These are phyloP conservation scores for Steinernema khuongi DNA, from an alignment of 1,140 invertebrate species.

Conservation along the genomic window DNA sequence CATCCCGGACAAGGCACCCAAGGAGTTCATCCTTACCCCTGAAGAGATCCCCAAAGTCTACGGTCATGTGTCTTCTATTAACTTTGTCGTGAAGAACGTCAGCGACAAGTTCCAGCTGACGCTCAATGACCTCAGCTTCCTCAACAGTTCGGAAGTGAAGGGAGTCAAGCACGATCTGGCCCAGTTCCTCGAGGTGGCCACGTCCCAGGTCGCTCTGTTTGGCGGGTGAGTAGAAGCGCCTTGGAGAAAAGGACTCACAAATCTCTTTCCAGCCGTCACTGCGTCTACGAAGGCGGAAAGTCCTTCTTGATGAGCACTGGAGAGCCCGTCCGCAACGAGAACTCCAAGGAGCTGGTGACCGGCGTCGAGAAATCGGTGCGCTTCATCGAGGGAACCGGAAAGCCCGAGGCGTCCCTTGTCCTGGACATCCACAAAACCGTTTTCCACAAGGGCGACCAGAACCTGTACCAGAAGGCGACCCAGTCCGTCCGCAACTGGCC, in stretches of 20 bases:
- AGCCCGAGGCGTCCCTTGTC: neutral
- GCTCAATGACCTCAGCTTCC: neutral
- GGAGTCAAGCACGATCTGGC: constrained; percentile 2
- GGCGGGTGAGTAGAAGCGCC: neutral
- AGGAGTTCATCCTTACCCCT: neutral
- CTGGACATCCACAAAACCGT: neutral
- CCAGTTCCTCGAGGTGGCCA: neutral
- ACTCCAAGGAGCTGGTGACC: neutral
- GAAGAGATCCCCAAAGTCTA: neutral
- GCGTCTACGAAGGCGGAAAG: neutral
- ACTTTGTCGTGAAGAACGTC: neutral
- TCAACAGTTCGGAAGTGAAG: neutral
- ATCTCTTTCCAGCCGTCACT: neutral
- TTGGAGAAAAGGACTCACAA: neutral
- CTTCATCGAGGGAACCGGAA: neutral
- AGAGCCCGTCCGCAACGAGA: neutral
- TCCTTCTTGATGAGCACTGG: neutral
- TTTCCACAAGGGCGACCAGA: constrained; percentile 4
- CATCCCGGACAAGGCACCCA: neutral
- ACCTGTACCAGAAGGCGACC: neutral
- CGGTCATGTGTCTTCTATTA: neutral
- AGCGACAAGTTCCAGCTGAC: neutral
- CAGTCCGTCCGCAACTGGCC: neutral
- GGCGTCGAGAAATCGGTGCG: neutral
- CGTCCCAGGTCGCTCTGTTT: neutral